Percentiles rank a stretch among this genome's conserved stretches.
phyloP scores from a whole-genome alignment of 1,140 invertebrate species.

The Drosophila repleta region DNA sequence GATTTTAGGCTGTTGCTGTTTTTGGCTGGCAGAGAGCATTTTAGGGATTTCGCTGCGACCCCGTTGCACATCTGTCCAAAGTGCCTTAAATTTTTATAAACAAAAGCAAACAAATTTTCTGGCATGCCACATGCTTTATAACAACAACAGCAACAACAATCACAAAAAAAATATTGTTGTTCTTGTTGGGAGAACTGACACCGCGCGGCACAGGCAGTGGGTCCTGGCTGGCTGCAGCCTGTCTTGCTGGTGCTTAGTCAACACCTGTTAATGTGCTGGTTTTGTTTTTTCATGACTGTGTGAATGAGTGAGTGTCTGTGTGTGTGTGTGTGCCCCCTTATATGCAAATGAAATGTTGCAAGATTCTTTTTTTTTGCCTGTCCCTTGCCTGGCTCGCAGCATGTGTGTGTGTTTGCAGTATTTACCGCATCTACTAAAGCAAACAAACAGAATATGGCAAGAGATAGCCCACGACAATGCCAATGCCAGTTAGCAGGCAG shows the following conservation, averaged over 20 bases:
- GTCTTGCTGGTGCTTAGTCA: conserved; percentile 65
- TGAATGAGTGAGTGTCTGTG: neutral
- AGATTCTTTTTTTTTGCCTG: conserved; percentile 2
- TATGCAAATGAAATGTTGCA: conserved; percentile 75
- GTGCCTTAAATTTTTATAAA: conserved; percentile 76
- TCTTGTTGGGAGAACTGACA: conserved; percentile 2
- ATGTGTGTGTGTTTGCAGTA: conserved; percentile 41
- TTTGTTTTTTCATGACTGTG: conserved; percentile 36
- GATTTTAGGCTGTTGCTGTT: conserved; percentile 64
- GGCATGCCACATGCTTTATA: conserved; percentile 47
- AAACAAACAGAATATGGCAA: conserved; percentile 51
- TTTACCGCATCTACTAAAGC: conserved; percentile 65
- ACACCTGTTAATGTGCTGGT: conserved; percentile 77
- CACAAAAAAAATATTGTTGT: conserved; percentile 25
- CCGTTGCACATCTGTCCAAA: conserved; percentile 43
- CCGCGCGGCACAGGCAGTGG: conserved; percentile 13
- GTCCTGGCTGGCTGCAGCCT: conserved; percentile 24
- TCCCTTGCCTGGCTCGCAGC: neutral
- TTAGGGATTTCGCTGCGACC: conserved; percentile 52
- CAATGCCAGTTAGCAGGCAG: conserved; percentile 25
- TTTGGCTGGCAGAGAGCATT: conserved; percentile 33
- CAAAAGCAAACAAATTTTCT: conserved; percentile 71
- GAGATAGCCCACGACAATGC: conserved; percentile 59
- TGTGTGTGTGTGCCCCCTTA: conserved; percentile 30
- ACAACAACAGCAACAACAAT: conserved; percentile 13